Percentiles rank a stretch among this genome's conserved stretches.
These are phyloP conservation scores for Exocentrus adspersus DNA, from an alignment of 2,888 invertebrate genomes.

Conservation along the genomic window DNA sequence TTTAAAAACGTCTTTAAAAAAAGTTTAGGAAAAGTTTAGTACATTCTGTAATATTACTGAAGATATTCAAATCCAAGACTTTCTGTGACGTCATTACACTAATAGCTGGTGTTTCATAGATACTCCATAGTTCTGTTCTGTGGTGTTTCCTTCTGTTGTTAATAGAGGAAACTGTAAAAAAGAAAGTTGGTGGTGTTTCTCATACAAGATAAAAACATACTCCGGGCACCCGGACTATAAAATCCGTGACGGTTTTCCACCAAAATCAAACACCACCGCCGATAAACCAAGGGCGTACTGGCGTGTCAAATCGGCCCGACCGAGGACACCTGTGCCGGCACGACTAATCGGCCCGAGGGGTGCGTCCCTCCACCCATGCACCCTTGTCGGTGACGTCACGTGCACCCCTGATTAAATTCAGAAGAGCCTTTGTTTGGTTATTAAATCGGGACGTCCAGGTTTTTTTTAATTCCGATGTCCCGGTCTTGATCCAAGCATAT, in stretches of 20 bases:
- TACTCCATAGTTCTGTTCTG: no score
- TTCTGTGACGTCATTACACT: no score
- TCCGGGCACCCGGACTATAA: constrained; percentile 4
- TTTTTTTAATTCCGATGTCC: constrained; percentile 30
- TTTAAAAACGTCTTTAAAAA: no score
- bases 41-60: no score
- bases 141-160: no score
- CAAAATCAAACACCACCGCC: background rate
- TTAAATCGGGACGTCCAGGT: constrained; percentile 31
- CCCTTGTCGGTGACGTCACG: constrained; percentile 44
- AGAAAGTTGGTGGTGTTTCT: no score
- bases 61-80: no score
- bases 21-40: no score
- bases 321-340: constrained; percentile 51
- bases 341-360: constrained; percentile 47
- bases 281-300: background rate
- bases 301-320: constrained; percentile 14
- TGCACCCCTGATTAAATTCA: constrained; percentile 34
- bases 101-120: no score
- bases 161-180: no score
- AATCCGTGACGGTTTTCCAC: background rate
- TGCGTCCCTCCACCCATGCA: constrained; percentile 24
- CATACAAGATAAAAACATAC: background rate
- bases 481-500: no score
- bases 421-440: constrained; percentile 10